phyloP scores from a whole-genome alignment of 2,888 invertebrate species.

The Tridacna crocea region DNA sequence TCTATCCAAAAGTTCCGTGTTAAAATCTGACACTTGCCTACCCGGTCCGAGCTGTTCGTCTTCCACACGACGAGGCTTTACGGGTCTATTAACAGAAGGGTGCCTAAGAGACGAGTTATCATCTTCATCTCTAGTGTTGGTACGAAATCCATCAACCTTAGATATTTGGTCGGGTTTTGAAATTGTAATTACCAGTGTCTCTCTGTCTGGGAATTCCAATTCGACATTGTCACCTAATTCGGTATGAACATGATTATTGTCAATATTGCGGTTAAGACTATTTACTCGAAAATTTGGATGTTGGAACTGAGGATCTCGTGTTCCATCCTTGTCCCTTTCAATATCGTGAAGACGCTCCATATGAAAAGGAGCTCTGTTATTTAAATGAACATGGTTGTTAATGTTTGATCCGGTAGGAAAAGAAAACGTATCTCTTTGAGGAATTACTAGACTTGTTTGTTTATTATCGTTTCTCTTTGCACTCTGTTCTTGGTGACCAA shows the following conservation, averaged over 20 bases:
- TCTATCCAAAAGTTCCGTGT: background rate
- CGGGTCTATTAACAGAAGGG: background rate
- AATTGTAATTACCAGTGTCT: background rate
- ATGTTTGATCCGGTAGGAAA: too few species aligned
- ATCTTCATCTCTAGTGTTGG: background rate
- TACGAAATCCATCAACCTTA: background rate
- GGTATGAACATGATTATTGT: background rate
- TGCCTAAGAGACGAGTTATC: background rate
- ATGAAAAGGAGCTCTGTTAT: too few species aligned
- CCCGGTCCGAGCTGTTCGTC: background rate
- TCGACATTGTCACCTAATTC: background rate
- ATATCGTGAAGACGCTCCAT: too few species aligned
- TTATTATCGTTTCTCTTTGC: too few species aligned
- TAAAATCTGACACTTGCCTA: background rate
- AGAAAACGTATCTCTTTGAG: too few species aligned
- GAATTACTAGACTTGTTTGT: too few species aligned
- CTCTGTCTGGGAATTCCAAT: background rate
- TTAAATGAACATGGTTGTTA: too few species aligned
- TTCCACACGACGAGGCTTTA: background rate
- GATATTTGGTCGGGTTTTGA: too few species aligned
- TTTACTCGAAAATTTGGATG: conserved; percentile 13
- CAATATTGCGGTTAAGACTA: background rate
- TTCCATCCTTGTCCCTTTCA: background rate
- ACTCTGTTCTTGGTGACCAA: too few species aligned
- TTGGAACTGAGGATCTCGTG: background rate